Conservation (phyloP, 2,888 invertebrate species). For the Melolontha melolontha region DNA sequence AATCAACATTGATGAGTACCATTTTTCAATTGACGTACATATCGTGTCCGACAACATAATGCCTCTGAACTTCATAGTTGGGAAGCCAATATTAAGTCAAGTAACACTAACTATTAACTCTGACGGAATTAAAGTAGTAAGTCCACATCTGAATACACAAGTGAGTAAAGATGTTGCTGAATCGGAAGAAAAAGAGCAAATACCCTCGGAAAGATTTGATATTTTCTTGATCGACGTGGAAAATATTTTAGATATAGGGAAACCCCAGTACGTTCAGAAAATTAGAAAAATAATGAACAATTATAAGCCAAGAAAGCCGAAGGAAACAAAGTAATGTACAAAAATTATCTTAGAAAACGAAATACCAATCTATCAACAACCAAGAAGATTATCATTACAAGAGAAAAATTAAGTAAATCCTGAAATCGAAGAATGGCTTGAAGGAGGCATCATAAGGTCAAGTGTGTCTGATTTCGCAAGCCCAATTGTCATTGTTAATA, state of each 20-base stretch:
- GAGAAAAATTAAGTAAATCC: no score
- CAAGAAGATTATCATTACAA: no score
- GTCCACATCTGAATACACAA: not conserved
- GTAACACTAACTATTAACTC: constrained; percentile 14
- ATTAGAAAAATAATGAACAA: constrained; percentile 45
- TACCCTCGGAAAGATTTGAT: constrained; percentile 2
- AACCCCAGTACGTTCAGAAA: constrained; percentile 14
- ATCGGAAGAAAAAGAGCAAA: constrained; percentile 8
- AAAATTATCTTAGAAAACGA: constrained; percentile 55
- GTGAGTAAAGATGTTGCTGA: not conserved
- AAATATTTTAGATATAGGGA: constrained; percentile 15
- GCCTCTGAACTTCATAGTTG: constrained; percentile 33
- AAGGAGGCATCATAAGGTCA: no score
- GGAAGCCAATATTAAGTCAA: constrained; percentile 26
- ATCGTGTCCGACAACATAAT: constrained; percentile 37
- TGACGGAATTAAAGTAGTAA: not conserved
- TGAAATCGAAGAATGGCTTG: no score
- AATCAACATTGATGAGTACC: no score
- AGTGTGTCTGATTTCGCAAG: no score
- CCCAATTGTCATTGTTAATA: no score
- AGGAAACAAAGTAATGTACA: constrained; percentile 51
- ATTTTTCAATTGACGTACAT: no score
- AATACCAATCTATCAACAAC: no score
- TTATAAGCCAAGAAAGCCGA: constrained; percentile 49
- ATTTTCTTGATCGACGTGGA: constrained; percentile 9